Conservation (phyloP, 2,113 vertebrate genomes). For the Melozone crissalis region DNA sequence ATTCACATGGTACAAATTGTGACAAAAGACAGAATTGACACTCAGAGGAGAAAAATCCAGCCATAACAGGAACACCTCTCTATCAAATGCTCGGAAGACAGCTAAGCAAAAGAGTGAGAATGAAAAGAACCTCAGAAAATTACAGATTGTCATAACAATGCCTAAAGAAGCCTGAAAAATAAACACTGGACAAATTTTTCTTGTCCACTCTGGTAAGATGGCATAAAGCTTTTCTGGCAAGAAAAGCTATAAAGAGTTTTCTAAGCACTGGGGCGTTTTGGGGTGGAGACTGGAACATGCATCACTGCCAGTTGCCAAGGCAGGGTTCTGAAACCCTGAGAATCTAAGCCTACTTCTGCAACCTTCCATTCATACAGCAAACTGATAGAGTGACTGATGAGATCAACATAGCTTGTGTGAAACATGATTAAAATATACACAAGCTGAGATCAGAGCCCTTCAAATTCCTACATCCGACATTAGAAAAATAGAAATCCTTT, state of each 20-base stretch:
- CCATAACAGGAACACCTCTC: background rate
- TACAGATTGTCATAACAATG: background rate
- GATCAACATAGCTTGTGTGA: background rate
- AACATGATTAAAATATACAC: background rate
- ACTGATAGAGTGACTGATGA: background rate
- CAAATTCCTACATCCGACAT: background rate
- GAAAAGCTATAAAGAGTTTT: background rate
- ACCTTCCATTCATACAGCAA: background rate
- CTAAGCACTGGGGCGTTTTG: background rate
- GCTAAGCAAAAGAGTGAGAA: background rate
- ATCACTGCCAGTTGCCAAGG: background rate
- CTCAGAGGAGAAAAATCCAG: background rate
- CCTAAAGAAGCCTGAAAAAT: background rate
- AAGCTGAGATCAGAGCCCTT: background rate
- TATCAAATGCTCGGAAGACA: background rate
- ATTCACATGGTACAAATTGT: background rate
- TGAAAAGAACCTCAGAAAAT: background rate
- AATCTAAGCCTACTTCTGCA: background rate
- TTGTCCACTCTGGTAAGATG: background rate
- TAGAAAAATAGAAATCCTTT: background rate
- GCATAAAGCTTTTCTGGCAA: background rate
- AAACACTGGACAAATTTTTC: background rate
- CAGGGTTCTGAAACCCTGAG: background rate
- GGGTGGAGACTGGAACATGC: background rate
- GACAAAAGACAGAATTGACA: background rate